phyloP scores from a whole-genome alignment of 1,140 invertebrate species.

The Marisa cornuarietis region DNA sequence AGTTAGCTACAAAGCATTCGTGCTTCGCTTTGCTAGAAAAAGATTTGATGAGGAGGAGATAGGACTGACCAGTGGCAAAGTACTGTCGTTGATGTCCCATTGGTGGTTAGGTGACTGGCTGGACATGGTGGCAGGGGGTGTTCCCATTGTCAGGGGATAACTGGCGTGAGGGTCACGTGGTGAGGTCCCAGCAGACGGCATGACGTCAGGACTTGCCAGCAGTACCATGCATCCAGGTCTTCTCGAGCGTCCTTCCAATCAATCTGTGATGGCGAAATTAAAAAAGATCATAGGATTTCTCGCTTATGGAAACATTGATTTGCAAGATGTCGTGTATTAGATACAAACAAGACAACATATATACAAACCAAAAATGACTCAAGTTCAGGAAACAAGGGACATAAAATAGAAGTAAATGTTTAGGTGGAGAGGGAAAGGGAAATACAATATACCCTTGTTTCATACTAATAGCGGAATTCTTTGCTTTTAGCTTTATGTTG shows the following conservation, averaged over 20 bases:
- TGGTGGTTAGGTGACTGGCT: constrained; percentile 37
- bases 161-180: constrained; percentile 30
- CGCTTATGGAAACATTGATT: too few species aligned
- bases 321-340: too few species aligned
- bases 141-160: constrained; percentile 14
- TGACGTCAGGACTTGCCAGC: neutral
- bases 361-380: too few species aligned
- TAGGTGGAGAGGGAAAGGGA: too few species aligned
- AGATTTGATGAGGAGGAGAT: neutral
- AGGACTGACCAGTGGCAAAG: constrained; percentile 52
- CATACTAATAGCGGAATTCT: too few species aligned
- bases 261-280: too few species aligned
- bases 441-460: too few species aligned
- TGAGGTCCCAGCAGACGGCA: constrained; percentile 14
- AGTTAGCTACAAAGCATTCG: neutral
- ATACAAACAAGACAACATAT: too few species aligned
- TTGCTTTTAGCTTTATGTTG: too few species aligned
- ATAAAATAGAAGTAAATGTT: too few species aligned
- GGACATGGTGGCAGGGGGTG: constrained; percentile 11
- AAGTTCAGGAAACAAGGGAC: too few species aligned
- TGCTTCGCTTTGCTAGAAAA: neutral
- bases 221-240: constrained; percentile 12
- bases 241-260: neutral
- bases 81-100: constrained; percentile 61
- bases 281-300: too few species aligned